A percentile compares a stretch with the other conserved stretches of the same genome.
Evolutionary conservation across 2,797 vertebrate species (phyloP).

Genomic region (Mus minutoides): DNA sequence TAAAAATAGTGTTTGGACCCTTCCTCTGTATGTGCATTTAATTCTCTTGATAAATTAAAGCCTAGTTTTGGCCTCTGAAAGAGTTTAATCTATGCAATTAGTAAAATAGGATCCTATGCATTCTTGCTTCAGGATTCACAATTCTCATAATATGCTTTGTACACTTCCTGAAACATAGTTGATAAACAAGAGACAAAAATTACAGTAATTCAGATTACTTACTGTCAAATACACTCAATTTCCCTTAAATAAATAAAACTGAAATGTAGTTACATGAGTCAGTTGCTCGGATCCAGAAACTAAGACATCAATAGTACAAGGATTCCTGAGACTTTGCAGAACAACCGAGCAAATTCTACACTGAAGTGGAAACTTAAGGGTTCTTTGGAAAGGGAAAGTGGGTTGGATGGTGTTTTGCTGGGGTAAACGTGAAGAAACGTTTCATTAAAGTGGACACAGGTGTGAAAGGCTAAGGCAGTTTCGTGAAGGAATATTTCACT

Average conservation of each 20-base stretch:
- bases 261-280: neutral
- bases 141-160: neutral
- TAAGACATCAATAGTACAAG: neutral
- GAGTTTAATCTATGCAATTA: conserved; percentile 71
- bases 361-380: neutral
- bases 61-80: conserved; percentile 50
- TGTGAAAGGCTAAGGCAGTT: neutral
- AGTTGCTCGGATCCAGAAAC: neutral
- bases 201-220: neutral
- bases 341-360: neutral
- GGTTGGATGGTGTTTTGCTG: neutral
- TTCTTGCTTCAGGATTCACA: neutral
- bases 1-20: conserved; percentile 70
- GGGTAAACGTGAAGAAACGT: neutral
- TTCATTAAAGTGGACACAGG: neutral
- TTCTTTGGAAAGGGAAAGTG: neutral
- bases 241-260: neutral
- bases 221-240: conserved; percentile 27
- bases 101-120: conserved; percentile 39
- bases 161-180: neutral
- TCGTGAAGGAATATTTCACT: neutral
- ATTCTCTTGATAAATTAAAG: conserved; percentile 73
- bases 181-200: neutral
- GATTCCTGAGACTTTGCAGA: neutral
- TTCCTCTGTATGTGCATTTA: conserved; percentile 59